A percentile compares a stretch with the other conserved stretches of the same genome.
These are phyloP conservation scores for Bovichtus variegatus DNA, from an alignment of 2,797 vertebrate species.

Conservation along the genomic window DNA sequence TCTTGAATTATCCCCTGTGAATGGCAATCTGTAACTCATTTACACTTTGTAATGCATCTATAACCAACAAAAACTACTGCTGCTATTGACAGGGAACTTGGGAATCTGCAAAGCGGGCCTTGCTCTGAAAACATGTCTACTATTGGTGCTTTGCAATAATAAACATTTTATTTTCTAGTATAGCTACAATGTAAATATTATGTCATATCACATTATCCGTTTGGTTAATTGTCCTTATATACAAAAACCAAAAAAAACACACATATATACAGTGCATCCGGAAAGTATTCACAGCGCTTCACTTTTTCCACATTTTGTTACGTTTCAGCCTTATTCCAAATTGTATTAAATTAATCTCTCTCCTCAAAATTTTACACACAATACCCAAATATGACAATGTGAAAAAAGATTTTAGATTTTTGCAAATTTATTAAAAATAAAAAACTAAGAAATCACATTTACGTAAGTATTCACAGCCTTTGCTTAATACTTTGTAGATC, in stretches of 20 bases:
- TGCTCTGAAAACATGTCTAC: background rate
- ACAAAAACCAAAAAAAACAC: background rate
- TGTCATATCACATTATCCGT: background rate
- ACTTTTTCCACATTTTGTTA: too few relatives aligned
- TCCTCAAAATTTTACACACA: too few relatives aligned
- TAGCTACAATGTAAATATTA: background rate
- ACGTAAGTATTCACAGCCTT: too few relatives aligned
- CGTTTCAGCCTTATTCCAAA: too few relatives aligned
- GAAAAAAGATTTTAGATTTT: too few relatives aligned
- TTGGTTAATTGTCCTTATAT: background rate
- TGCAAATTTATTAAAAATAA: too few relatives aligned
- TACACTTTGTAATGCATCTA: background rate
- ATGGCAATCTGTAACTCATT: background rate
- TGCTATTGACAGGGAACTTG: background rate
- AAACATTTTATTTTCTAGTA: background rate
- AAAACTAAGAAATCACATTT: too few relatives aligned
- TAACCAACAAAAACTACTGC: background rate
- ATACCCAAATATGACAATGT: too few relatives aligned
- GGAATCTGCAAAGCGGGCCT: background rate
- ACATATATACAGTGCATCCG: too few relatives aligned
- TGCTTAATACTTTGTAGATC: too few relatives aligned
- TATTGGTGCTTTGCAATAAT: background rate
- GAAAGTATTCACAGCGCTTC: too few relatives aligned
- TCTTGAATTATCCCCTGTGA: background rate
- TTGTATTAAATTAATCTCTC: too few relatives aligned